phyloP scores from a whole-genome alignment of 2,113 vertebrate genomes.

The Arenaria interpres region DNA sequence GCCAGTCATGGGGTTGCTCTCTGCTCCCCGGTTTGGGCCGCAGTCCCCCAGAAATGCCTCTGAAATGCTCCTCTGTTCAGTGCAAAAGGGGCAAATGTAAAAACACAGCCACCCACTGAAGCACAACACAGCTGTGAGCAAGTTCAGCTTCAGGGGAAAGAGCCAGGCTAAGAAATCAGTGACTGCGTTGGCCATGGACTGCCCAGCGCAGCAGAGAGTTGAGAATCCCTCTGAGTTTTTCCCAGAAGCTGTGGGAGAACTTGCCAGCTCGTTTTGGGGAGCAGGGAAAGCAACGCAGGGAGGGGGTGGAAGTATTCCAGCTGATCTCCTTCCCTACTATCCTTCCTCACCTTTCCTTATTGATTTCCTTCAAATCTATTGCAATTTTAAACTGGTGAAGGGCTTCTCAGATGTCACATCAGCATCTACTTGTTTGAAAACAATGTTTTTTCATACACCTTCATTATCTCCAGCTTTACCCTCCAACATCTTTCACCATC shows the following conservation, averaged over 20 bases:
- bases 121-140: not conserved
- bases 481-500: not conserved
- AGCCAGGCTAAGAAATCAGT: not conserved
- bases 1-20: not conserved
- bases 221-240: not conserved
- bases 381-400: not conserved
- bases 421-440: not conserved
- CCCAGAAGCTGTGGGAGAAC: not conserved
- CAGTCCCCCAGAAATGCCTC: not conserved
- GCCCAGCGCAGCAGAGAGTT: not conserved
- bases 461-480: not conserved
- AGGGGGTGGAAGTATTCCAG: not conserved
- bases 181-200: not conserved
- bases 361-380: not conserved
- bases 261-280: not conserved
- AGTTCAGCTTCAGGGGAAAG: not conserved
- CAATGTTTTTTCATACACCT: not conserved
- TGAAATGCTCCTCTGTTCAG: rapidly evolving
- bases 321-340: not conserved
- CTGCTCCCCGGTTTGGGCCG: not conserved
- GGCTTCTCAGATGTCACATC: not conserved
- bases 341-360: not conserved
- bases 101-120: not conserved
- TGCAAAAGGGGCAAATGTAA: not conserved
- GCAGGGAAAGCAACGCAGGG: not conserved